Conservation (phyloP, 2,797 vertebrate genomes). For the Manis pentadactyla region DNA sequence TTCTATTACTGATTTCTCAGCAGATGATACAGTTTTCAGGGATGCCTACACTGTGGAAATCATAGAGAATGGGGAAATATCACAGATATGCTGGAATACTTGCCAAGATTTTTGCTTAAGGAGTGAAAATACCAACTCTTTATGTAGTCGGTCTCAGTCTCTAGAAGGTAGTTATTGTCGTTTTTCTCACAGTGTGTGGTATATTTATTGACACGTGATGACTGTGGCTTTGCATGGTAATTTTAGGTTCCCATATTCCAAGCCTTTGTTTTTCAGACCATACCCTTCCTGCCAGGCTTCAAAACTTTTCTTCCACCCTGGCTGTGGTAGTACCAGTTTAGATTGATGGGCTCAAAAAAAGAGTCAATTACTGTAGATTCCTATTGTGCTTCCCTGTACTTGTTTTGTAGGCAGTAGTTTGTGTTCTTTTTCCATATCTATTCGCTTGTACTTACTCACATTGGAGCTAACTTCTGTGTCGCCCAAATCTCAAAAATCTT, state of each 20-base stretch:
- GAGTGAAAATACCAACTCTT: neutral
- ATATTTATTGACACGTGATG: neutral
- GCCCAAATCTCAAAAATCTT: conserved; percentile 6
- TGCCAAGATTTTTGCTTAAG: neutral
- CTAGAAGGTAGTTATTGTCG: neutral
- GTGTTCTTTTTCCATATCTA: neutral
- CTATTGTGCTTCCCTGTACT: neutral
- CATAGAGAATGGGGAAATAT: neutral
- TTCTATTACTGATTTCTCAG: neutral
- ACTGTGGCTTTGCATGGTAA: neutral
- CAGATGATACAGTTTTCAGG: neutral
- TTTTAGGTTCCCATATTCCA: neutral
- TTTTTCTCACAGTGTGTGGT: neutral
- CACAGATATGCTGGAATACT: neutral
- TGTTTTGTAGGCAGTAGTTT: neutral
- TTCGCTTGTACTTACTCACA: neutral
- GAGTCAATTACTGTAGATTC: neutral
- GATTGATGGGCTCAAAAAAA: neutral
- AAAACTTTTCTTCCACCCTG: neutral
- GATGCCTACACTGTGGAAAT: neutral
- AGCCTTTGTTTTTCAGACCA: neutral
- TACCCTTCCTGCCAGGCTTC: neutral
- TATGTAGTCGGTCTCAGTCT: neutral
- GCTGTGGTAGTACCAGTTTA: neutral
- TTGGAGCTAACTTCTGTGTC: neutral